phyloP scores from a whole-genome alignment of 2,113 vertebrate species.

The Numida meleagris region DNA sequence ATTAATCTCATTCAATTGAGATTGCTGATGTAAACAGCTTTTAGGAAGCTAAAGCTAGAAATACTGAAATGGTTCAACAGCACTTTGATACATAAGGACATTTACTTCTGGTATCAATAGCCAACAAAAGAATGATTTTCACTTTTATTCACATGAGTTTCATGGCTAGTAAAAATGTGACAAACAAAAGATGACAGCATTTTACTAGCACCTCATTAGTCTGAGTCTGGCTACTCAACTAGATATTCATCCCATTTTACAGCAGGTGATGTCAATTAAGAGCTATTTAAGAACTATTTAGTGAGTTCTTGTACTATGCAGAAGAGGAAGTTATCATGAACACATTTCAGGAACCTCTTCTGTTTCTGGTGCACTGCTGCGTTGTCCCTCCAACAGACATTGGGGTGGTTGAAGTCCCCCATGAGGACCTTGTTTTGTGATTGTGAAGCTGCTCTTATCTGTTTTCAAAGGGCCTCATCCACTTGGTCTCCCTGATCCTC shows the following conservation, averaged over 20 bases:
- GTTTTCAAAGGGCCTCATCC: no score
- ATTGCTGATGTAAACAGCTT: neutral
- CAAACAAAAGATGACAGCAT: constrained; percentile 36
- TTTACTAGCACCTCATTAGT: constrained; percentile 14
- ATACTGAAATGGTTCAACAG: neutral
- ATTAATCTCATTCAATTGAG: neutral
- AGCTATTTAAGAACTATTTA: neutral
- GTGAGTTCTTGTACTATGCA: no score
- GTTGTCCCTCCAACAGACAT: no score
- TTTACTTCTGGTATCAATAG: neutral
- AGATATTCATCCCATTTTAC: neutral
- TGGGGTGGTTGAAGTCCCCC: no score
- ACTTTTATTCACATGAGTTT: neutral
- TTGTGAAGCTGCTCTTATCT: no score
- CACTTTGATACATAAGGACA: neutral
- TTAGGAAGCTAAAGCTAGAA: neutral
- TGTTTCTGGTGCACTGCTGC: no score
- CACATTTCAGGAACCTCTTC: no score
- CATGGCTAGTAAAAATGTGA: neutral
- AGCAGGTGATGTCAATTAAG: neutral
- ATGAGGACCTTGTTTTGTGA: no score
- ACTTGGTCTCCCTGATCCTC: no score
- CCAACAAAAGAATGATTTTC: neutral
- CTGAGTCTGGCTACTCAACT: neutral
- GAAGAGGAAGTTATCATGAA: no score